These are phyloP conservation scores for Neomonachus schauinslandi DNA, from an alignment of 2,113 vertebrate genomes.

Conservation along the genomic window DNA sequence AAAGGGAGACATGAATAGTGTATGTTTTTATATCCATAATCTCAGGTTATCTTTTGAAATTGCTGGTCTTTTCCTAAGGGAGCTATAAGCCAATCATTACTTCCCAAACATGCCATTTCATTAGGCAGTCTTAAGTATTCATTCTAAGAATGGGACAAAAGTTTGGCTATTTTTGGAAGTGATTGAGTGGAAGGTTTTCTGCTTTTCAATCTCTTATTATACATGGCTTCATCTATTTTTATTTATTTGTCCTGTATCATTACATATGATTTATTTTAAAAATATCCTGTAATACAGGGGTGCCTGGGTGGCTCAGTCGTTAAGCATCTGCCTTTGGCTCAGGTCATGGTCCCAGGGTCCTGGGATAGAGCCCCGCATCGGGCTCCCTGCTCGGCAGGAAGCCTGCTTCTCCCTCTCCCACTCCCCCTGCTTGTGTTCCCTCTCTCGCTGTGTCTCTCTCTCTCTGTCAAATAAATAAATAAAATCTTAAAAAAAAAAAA, in stretches of 20 bases:
- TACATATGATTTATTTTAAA: slow-evolving; percentile 2
- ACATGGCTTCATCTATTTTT: neutral
- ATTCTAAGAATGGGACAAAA: slow-evolving; percentile 6
- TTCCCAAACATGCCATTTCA: slow-evolving; percentile 35
- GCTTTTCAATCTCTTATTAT: neutral
- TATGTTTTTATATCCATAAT: neutral
- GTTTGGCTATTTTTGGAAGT: neutral
- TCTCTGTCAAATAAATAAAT: too few relatives aligned
- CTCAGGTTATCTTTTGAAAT: slow-evolving; percentile 28
- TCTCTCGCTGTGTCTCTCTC: too few relatives aligned
- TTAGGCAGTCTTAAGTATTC: slow-evolving; percentile 29
- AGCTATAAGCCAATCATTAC: neutral
- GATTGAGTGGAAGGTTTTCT: neutral
- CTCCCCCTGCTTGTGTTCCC: too few relatives aligned
- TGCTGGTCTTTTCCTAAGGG: neutral
- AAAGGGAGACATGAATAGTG: neutral
- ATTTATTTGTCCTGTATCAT: neutral
- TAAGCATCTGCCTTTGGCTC: too few relatives aligned
- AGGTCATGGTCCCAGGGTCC: too few relatives aligned
- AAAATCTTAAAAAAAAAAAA: neutral
- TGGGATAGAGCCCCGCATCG: too few relatives aligned
- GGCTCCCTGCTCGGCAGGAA: too few relatives aligned
- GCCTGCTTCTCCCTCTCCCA: too few relatives aligned
- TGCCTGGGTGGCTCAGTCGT: too few relatives aligned
- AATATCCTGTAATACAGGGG: neutral